Evolutionary conservation across 2,888 invertebrate species (phyloP).

Genomic region (Sclerodermus sp.): DNA sequence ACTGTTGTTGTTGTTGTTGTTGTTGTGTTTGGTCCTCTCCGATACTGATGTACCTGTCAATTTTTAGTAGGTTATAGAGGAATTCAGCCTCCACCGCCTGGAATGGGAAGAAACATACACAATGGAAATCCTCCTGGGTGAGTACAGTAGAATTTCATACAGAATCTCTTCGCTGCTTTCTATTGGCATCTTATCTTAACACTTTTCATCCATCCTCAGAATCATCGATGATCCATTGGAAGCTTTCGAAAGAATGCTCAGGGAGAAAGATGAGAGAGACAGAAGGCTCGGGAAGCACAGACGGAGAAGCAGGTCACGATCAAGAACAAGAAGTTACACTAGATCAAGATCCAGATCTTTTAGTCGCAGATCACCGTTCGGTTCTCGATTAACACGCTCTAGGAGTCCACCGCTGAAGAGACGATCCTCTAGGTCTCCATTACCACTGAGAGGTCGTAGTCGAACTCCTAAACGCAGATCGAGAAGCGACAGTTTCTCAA

Average conservation of each 20-base stretch:
- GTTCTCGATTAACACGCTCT: constrained; percentile 51
- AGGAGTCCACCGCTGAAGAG: constrained; percentile 55
- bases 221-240: constrained; percentile 83
- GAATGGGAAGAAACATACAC: constrained; percentile 59
- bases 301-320: constrained; percentile 58
- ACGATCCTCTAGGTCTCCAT: constrained; percentile 47
- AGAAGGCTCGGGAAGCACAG: constrained; percentile 67
- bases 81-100: constrained; percentile 65
- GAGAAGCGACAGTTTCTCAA: constrained; percentile 60
- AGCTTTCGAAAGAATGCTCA: constrained; percentile 82
- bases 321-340: constrained; percentile 60
- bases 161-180: no score
- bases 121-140: constrained; percentile 63
- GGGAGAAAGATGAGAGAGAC: constrained; percentile 79
- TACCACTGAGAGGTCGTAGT: constrained; percentile 47
- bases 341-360: constrained; percentile 55
- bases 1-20: no score
- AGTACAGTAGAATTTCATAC: constrained; percentile 10
- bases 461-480: constrained; percentile 55
- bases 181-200: no score
- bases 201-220: constrained; percentile 58
- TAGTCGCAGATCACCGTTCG: constrained; percentile 50
- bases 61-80: constrained; percentile 53
- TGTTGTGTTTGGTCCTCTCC: no score
- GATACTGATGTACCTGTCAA: not conserved